phyloP scores from a whole-genome alignment of 1,140 invertebrate species.

The Aphelenchoides besseyi region DNA sequence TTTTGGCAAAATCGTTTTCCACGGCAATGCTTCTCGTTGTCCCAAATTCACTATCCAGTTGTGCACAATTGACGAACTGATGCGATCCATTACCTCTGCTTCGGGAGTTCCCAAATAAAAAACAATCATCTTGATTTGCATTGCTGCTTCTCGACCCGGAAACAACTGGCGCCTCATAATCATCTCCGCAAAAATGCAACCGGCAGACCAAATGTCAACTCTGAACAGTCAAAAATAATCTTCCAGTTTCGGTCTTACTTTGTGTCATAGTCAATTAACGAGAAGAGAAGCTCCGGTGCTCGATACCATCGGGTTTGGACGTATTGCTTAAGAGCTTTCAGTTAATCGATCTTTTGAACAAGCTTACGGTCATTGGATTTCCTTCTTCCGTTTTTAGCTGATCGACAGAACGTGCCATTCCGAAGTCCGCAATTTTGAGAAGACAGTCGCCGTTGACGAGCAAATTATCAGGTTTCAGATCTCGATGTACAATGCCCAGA shows the following conservation, averaged over 20 bases:
- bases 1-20: conserved; percentile 22
- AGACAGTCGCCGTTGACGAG: conserved; percentile 67
- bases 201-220: conserved; percentile 66
- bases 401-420: conserved; percentile 60
- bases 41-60: conserved; percentile 20
- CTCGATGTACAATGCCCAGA: conserved; percentile 65
- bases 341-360: conserved; percentile 7
- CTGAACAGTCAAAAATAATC: conserved; percentile 97
- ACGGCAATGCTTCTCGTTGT: conserved; percentile 10
- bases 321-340: conserved; percentile 68
- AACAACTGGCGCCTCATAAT: conserved; percentile 89
- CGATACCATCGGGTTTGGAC: conserved; percentile 92
- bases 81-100: conserved; percentile 26
- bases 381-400: conserved; percentile 43
- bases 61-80: conserved; percentile 7
- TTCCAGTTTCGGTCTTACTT: conserved; percentile 70
- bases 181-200: conserved; percentile 96
- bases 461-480: conserved; percentile 66
- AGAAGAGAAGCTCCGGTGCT: conserved; percentile 91
- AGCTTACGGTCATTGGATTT: conserved; percentile 45
- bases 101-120: conserved; percentile 46
- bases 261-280: conserved; percentile 76
- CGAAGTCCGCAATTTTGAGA: conserved; percentile 67
- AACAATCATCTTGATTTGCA: conserved; percentile 54
- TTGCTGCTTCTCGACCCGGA: conserved; percentile 80